phyloP scores from a whole-genome alignment of 2,113 vertebrate genomes.

The Terrapene triunguis region DNA sequence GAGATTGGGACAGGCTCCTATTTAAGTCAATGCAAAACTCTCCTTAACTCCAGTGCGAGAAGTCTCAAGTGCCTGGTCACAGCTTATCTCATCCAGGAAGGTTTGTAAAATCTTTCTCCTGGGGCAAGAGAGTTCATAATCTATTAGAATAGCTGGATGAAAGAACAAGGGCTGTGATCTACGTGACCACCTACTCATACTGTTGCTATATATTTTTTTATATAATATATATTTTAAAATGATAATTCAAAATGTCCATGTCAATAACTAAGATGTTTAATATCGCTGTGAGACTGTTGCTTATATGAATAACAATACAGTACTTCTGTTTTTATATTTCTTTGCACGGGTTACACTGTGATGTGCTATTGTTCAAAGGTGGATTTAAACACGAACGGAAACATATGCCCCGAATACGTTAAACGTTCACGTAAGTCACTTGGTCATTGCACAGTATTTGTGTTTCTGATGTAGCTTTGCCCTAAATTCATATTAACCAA shows the following conservation, averaged over 20 bases:
- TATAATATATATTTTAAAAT: too few species aligned
- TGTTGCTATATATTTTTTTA: neutral
- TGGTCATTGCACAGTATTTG: slow-evolving; percentile 53
- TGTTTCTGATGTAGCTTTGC: slow-evolving; percentile 55
- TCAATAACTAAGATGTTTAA: neutral
- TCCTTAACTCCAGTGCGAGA: slow-evolving; percentile 56
- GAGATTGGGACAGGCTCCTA: slow-evolving; percentile 12
- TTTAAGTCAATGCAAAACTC: slow-evolving; percentile 54
- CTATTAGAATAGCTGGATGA: neutral
- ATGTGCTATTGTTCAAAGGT: neutral
- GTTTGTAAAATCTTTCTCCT: slow-evolving; percentile 13
- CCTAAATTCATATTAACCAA: slow-evolving; percentile 72
- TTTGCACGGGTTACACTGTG: neutral
- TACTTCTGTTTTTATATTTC: neutral
- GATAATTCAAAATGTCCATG: neutral
- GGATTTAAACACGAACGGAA: slow-evolving; percentile 43
- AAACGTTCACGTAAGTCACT: slow-evolving; percentile 44
- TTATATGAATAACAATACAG: neutral
- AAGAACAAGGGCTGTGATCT: slow-evolving; percentile 18
- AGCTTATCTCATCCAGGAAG: slow-evolving; percentile 26
- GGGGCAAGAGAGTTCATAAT: neutral
- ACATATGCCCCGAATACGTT: slow-evolving; percentile 56
- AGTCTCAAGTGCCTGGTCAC: slow-evolving; percentile 52
- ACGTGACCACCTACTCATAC: neutral
- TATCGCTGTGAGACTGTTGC: neutral